Base-by-base conservation (phyloP, 2,113 vertebrate species). In the Egretta garzetta region DNA sequence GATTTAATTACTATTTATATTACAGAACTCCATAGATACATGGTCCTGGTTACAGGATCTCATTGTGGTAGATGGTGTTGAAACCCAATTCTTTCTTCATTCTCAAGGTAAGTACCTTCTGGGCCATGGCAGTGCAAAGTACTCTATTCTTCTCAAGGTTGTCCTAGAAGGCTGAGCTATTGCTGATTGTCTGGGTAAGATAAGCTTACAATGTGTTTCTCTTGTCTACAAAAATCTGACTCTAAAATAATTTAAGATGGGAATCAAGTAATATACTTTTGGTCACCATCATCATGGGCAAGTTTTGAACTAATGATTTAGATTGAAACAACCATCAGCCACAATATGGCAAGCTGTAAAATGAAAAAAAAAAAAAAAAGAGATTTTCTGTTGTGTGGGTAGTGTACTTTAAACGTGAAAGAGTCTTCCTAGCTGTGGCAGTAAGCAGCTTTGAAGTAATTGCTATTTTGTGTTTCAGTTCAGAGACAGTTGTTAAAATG, bases 381-480 rank as follows among this genome's bases (percentile, higher is more conserved):
- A 41, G 9, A 4, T 32, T 49, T 91, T 90, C 64, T 92, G 27
- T 37, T 76, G 41, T 58, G 79, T 83, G 75, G 33, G n/a, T 45
- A 73, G 43, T 16, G 7, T 70, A 41, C 20, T 93, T 88, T 88
- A 77, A 88, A 86, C 20, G 79, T 71, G 43, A 68, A 49, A 67
- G 39, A 75, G 55, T 76, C 71, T 92, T 90, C 67, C 81, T 77
- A 50, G 45, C 71, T 92, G 88, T 88, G 95, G 77, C 81, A 94
- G 81, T 64, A 82, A 88, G 71, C 66, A 85, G 93, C 88, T 96
- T 85, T 93, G 90, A 94, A 49, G 77, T 91, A 96, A 96, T 91
- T 95, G 62, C 70, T 95, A 37, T 94, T 97, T 97, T 93, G 84
- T 94, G 74, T 89, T 97, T 94, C 80, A 88, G 80, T 87, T 96